These are phyloP conservation scores for Diacarnus erythraeanus DNA, from an alignment of 37 sponge, comb jelly and placozoan genomes.

Conservation along the genomic window DNA sequence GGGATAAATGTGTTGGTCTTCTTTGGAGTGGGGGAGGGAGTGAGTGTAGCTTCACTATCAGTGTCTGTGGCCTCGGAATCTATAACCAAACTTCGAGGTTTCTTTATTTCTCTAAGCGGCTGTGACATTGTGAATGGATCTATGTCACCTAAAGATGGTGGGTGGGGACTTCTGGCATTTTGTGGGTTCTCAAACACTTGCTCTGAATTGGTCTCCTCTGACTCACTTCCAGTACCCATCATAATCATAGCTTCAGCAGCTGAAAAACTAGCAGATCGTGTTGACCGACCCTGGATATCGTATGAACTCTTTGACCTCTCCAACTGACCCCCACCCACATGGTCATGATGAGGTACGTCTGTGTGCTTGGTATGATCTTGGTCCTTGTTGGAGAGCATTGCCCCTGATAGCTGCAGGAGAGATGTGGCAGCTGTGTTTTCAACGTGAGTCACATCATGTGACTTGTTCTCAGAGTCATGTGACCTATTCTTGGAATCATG, in stretches of 20 bases:
- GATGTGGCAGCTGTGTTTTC: conserved; percentile 16
- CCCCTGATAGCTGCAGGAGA: conserved; percentile 23
- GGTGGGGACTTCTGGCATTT: not conserved
- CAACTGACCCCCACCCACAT: not conserved
- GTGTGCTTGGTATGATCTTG: not conserved
- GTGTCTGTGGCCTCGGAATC: conserved; percentile 34
- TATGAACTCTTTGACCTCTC: no score
- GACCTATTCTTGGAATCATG: not conserved
- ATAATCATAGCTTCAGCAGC: conserved; percentile 70
- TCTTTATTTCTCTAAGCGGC: not conserved
- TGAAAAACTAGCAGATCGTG: conserved; percentile 41
- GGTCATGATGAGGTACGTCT: not conserved
- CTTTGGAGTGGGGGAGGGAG: conserved; percentile 9
- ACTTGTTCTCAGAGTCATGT: not conserved
- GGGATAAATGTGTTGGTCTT: not conserved
- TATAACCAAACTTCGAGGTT: not conserved
- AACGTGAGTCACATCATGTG: not conserved
- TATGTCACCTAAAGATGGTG: not conserved
- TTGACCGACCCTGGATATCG: conserved; percentile 5
- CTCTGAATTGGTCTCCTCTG: not conserved
- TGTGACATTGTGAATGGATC: no score
- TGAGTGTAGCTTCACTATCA: conserved; percentile 54
- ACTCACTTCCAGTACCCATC: conserved; percentile 8
- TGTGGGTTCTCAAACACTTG: not conserved
- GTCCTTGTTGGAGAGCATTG: not conserved